Evolutionary conservation across 2,888 invertebrate species (phyloP), one percentile per base, ranked within the genome.

Genomic region (Allacma fusca): DNA sequence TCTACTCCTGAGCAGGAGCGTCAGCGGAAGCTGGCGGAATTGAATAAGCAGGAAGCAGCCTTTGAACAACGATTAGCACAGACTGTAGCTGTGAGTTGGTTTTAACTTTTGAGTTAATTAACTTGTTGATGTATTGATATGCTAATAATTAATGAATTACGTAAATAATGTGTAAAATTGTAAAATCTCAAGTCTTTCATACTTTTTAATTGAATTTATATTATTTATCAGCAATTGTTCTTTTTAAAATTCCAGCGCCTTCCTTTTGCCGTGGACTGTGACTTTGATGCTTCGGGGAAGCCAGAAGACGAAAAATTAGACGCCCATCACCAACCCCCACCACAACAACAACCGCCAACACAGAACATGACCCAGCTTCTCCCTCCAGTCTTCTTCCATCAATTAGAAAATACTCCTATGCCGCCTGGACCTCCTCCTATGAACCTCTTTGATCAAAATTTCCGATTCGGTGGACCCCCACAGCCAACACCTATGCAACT

Each of bases 1-100:
- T 57, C 71, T 29, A 82, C 81, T 44, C 83, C 83, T 9, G 84
- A 84, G 44, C 84, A 92, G 85, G 92, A 92, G 81, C 91, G 92
- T 85, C 89, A 91, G 86, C 88, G 90, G 21, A 91, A 91, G 85
- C 85, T 91, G 70, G 91, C 91, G 80, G 91, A 91, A 85, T 90
- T 92, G 89, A 91, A 91, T 80, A 90, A 91, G 82, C 92, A 92
- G 83, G 92, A 92, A 83, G 92, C 92, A 69, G 92, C 92, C 83
- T 92, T 92, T 85, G 92, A 92, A 85, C 92, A 92, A 85, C 92
- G 92, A 86, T 86, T 92, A 78, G 92, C 92, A 82, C 92, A 91
- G 87, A 92, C 92, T 59, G 90, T 92, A 80, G 91, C 92, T 85
- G 92, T 91, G 86, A 87, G 87, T 86, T 23, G 19, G 64, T 21